Evolutionary conservation across 2,888 invertebrate species (phyloP).

Genomic region (Tenthredo mesomela): DNA sequence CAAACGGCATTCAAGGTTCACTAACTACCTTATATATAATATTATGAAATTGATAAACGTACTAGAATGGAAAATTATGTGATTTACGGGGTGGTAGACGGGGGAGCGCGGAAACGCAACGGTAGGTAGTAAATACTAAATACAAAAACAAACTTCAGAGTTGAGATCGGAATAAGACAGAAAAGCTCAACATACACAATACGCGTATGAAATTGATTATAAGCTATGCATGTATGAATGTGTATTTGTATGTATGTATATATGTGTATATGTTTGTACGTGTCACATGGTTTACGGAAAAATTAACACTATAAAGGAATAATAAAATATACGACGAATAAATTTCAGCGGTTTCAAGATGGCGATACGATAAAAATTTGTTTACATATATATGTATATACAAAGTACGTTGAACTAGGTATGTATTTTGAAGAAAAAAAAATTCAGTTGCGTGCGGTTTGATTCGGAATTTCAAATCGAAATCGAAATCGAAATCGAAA

Average conservation of each 20-base stretch:
- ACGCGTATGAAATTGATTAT: not conserved
- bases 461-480: not conserved
- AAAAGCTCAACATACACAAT: conserved; percentile 1
- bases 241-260: not conserved
- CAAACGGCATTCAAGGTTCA: conserved; percentile 43
- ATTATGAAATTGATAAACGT: conserved; percentile 45
- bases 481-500: not conserved
- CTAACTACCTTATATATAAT: conserved; percentile 45
- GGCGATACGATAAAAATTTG: conserved; percentile 38
- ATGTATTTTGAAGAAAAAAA: not conserved
- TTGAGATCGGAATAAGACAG: conserved; percentile 1
- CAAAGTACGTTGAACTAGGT: conserved; percentile 37
- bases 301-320: not conserved
- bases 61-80: conserved; percentile 18
- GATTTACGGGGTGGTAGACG: conserved; percentile 1
- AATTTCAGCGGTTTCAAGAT: conserved; percentile 28
- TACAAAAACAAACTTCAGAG: not conserved
- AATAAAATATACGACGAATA: conserved; percentile 33
- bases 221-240: not conserved
- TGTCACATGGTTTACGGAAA: not conserved
- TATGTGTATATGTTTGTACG: not conserved
- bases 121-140: conserved; percentile 6
- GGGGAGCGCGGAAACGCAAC: not conserved
- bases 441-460: not conserved
- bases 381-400: conserved; percentile 40